Evolutionary conservation across 2,113 vertebrate genomes (phyloP).

Genomic region (Rhadina sibilatrix): DNA sequence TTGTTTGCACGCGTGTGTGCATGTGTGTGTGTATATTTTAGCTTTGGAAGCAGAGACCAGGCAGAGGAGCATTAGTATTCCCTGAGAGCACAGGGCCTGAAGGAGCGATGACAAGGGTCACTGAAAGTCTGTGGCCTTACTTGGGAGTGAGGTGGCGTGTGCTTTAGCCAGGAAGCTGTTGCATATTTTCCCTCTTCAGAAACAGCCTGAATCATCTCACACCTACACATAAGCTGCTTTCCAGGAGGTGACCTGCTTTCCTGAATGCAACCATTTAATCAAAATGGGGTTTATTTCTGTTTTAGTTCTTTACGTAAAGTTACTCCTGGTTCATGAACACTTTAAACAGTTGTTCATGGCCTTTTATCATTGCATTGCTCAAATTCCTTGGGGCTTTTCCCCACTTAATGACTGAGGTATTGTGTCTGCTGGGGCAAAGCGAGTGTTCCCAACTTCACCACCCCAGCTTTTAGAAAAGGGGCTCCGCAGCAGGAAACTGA

Average conservation of each 20-base stretch:
- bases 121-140: background rate
- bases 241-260: slow-evolving; percentile 22
- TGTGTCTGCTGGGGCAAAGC: background rate
- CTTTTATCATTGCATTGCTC: slow-evolving; percentile 12
- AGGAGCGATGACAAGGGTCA: background rate
- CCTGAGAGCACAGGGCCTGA: background rate
- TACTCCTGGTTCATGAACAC: background rate
- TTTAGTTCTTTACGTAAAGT: background rate
- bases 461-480: background rate
- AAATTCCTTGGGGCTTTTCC: background rate
- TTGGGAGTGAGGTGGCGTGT: background rate
- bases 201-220: background rate
- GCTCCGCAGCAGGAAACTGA: background rate
- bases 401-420: background rate
- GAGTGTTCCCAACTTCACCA: background rate
- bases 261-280: slow-evolving; percentile 8
- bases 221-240: slow-evolving; percentile 19
- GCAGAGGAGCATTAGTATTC: background rate
- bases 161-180: background rate
- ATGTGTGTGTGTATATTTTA: background rate
- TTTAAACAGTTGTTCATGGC: slow-evolving; percentile 25
- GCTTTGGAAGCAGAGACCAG: background rate
- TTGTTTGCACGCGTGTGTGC: background rate
- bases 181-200: slow-evolving; percentile 10
- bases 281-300: background rate